Percentiles rank a stretch among this genome's conserved stretches.
phyloP scores from a whole-genome alignment of 1,140 invertebrate genomes.

The Pogonomyrmex barbatus region DNA sequence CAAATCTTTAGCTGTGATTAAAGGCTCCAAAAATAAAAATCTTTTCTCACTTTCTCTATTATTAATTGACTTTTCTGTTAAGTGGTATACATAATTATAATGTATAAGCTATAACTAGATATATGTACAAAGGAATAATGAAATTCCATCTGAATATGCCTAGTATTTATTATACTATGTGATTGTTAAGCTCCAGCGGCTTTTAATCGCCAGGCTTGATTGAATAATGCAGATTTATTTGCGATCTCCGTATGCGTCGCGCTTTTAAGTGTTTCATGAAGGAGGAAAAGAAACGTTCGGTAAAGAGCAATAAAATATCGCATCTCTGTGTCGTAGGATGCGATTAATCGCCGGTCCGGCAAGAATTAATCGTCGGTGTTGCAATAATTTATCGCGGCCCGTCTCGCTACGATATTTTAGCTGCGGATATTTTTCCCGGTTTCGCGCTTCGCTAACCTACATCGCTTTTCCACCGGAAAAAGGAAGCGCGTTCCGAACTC shows the following conservation, averaged over 20 bases:
- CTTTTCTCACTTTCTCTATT: neutral
- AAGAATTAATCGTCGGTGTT: conserved; percentile 68
- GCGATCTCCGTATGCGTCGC: conserved; percentile 8
- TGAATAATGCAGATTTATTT: conserved; percentile 26
- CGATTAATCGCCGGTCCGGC: conserved; percentile 67
- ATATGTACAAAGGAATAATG: neutral
- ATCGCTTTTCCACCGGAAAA: conserved; percentile 43
- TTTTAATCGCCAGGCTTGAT: neutral
- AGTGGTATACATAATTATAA: neutral
- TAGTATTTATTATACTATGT: neutral
- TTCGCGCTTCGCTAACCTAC: conserved; percentile 60
- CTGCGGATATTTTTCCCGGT: conserved; percentile 60
- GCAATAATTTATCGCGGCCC: conserved; percentile 67
- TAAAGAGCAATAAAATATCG: conserved; percentile 65
- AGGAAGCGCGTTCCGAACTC: conserved; percentile 45
- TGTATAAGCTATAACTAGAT: neutral
- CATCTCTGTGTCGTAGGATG: conserved; percentile 61
- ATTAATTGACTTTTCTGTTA: neutral
- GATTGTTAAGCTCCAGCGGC: neutral
- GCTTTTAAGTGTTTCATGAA: conserved; percentile 24
- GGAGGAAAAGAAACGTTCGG: conserved; percentile 41
- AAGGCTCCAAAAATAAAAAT: neutral
- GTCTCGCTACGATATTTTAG: conserved; percentile 68
- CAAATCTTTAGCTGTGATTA: neutral
- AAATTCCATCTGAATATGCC: neutral